Evolutionary conservation across 2,888 invertebrate species (phyloP).

Genomic region (Druceiella hillmani): DNA sequence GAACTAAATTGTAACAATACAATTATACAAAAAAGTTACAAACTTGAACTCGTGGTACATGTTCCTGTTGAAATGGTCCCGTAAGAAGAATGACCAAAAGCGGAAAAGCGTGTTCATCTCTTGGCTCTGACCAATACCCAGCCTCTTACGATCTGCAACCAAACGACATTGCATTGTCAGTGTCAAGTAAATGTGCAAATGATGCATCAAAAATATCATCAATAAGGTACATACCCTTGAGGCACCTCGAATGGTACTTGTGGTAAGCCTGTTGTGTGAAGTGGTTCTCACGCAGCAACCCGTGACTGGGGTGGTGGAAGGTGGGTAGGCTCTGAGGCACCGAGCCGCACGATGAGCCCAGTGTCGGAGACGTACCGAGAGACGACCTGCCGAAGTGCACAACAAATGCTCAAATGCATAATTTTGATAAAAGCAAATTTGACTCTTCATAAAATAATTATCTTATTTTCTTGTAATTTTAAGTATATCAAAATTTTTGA

Average conservation of each 20-base stretch:
- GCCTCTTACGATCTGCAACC: constrained; percentile 80
- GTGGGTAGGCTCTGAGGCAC: constrained; percentile 77
- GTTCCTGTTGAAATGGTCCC: constrained; percentile 95
- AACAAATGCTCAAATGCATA: no score
- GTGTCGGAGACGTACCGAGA: constrained; percentile 60
- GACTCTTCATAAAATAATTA: no score
- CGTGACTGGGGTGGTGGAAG: constrained; percentile 96
- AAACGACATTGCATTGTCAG: no score
- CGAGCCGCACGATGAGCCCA: constrained; percentile 72
- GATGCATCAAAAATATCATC: no score
- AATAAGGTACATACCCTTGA: constrained; percentile 79
- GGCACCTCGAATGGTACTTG: constrained; percentile 90
- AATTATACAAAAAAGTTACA: constrained; percentile 11
- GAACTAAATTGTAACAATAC: no score
- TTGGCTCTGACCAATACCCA: constrained; percentile 91
- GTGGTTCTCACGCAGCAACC: constrained; percentile 90
- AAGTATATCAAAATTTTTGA: no score
- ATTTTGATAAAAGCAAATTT: no score
- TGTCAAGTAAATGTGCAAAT: no score
- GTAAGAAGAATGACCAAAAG: constrained; percentile 99
- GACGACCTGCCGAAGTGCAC: constrained; percentile 59
- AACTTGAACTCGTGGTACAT: constrained; percentile 95
- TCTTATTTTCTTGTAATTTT: no score
- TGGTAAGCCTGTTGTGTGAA: constrained; percentile 98
- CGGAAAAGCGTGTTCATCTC: constrained; percentile 99